These are phyloP conservation scores for Heliconius hewitsoni DNA, from an alignment of 1,140 invertebrate species.

Conservation along the genomic window DNA sequence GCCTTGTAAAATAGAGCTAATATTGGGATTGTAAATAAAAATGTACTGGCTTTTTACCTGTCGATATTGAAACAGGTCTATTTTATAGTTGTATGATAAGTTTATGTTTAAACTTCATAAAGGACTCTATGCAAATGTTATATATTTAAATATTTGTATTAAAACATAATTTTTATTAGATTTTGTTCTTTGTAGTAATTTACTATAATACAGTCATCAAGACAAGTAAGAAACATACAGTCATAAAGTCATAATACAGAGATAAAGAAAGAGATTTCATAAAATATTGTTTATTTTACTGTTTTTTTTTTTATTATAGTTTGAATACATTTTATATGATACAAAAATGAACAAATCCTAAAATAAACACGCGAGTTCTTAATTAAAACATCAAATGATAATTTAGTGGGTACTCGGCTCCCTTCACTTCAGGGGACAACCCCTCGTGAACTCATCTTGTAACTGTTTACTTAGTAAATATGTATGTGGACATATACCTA, in stretches of 20 bases:
- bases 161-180: too few relatives aligned
- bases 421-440: slow-evolving; percentile 24
- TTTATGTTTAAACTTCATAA: not conserved
- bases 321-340: not conserved
- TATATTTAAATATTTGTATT: too few relatives aligned
- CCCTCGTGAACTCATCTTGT: slow-evolving; percentile 25
- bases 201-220: too few relatives aligned
- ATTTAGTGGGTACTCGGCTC: slow-evolving; percentile 21
- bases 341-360: slow-evolving; percentile 8
- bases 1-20: not conserved
- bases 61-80: not conserved
- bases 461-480: not conserved
- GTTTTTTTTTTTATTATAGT: not conserved
- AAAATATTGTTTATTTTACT: too few relatives aligned
- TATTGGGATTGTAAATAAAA: not conserved
- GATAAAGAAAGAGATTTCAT: too few relatives aligned
- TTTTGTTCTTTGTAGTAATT: too few relatives aligned
- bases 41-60: not conserved
- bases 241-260: too few relatives aligned
- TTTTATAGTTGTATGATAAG: not conserved
- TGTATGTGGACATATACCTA: not conserved
- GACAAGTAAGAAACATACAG: too few relatives aligned
- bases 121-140: not conserved
- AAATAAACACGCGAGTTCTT: slow-evolving; percentile 18
- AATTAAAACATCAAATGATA: slow-evolving; percentile 34